Base-by-base conservation (phyloP, 2,113 vertebrate genomes). In the Jaculus jaculus region DNA sequence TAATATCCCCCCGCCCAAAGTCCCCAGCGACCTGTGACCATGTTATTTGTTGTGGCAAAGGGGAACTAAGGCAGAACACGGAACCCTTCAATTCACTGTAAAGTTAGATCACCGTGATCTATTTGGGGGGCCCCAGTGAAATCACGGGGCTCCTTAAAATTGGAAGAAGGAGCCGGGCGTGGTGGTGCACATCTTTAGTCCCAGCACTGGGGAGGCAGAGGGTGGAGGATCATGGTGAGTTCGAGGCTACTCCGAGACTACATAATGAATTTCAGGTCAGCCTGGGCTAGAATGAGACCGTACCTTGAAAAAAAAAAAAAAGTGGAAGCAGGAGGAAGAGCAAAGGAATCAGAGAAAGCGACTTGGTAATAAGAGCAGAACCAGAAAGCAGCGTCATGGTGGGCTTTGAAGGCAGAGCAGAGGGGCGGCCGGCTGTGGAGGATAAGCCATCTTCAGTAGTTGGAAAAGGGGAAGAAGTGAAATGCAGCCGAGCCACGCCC, bases 371-470 rank as follows among this genome's bases (percentile, higher is more conserved):
- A 18, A 24, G 17, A 68, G 26, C 42, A 47, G 8, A 23, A 8
- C 17, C 47, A 30, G 28, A 30, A 28, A 54, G 16, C 24, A 7
- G 1, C 1, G 3, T 74, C 1, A 1, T 3, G 10, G 5, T 28
- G 79, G 32, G 5, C 58, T 30, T 24, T 32, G 39, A 68, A 71
- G 58, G 23, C 0, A 13, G 18, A 39, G 23, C 20, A 54, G 42
- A 28, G 51, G 0, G 13, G 47, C 32, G 20, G 8, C 23, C 12
- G 61, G 89, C 32, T 54, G 63, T 34, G 17, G 32, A 69, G 16
- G 54, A 9, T 4, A n/a, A n/a, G 58, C 32, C 7, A 17, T 13
- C 88, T 54, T 79, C 73, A 47, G 34, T 34, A 54, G 10, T 1
- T 80, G 32, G 65, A 69, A 63, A 47, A 91, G 47, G 37, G 39